Evolutionary conservation across 2,113 vertebrate species (phyloP), one percentile per base, ranked within the genome.

Genomic region (Chelonoidis abingdonii): DNA sequence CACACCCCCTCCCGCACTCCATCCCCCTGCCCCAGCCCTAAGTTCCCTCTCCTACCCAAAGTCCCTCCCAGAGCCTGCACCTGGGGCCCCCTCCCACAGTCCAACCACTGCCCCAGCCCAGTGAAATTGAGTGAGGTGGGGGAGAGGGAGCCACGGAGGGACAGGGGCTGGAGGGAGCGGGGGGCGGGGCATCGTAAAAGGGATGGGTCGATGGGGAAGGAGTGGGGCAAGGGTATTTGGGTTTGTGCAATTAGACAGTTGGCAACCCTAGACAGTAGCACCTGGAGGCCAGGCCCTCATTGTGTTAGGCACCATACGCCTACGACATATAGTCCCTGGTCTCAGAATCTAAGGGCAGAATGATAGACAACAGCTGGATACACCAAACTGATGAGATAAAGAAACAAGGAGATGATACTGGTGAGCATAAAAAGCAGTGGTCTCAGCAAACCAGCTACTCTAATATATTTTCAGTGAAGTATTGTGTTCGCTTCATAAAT

Each of bases 261-360:
- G 52, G 52, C 52, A 53, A 53, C 52, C 52, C 52, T 53, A 53
- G 6, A 44, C 47, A 4, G 62, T 69, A 69, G 12, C 62, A 69
- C 31, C 35, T 35, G 24, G 2, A 47, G 53, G 41, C 8, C 9
- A 69, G 52, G 59, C 3, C 21, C 76, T 25, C 2, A 0, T 31
- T 91, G 31, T 22, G 10, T 19, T 5, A 52, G 21, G 53, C 8
- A 35, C 6, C 3, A 47, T 2, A 50, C 91, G 52, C 17, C 53
- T 91, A 52, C 52, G 0, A 0, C 41, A 54, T 8, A 1, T 0
- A 47, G 54, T 12, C 44, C 35, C 57, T 27, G 49, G 50, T 19
- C 50, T 50, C 47, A 44, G 22, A 75, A 41, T 24, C 4, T 38
- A 75, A 76, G 38, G 2, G 72, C 24, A 44, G 24, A 76, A 76